Percentiles rank a stretch among this genome's conserved stretches.
Evolutionary conservation across 2,888 invertebrate genomes (phyloP).

Genomic region (Sinohyriopsis cumingii): DNA sequence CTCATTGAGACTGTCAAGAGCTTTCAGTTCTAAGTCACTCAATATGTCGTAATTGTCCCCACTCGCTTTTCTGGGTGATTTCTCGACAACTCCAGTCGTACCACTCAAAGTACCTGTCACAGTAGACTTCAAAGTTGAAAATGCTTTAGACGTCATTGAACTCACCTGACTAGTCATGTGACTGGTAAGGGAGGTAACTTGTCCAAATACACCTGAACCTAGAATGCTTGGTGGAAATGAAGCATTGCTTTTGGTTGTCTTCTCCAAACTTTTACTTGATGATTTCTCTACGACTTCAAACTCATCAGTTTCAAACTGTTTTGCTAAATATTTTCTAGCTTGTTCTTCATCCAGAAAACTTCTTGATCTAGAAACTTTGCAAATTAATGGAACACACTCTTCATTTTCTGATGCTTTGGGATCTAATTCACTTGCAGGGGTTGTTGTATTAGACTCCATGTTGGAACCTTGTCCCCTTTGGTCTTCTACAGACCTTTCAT

Average conservation of each 20-base stretch:
- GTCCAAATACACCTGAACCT: slow-evolving; percentile 16
- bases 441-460: no score
- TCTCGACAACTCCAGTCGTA: no score
- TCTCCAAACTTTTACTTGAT: not conserved
- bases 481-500: no score
- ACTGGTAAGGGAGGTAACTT: slow-evolving; percentile 19
- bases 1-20: no score
- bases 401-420: no score
- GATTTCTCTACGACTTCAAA: slow-evolving; percentile 3
- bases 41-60: no score
- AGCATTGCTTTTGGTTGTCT: slow-evolving; percentile 1
- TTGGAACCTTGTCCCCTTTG: no score
- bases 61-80: no score
- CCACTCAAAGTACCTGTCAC: no score
- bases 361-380: slow-evolving; percentile 26
- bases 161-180: slow-evolving; percentile 34
- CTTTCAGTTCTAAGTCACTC: no score
- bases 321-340: slow-evolving; percentile 83
- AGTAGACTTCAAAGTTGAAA: slow-evolving; percentile 10
- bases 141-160: slow-evolving; percentile 59
- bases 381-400: no score
- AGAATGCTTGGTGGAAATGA: slow-evolving; percentile 10
- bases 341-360: slow-evolving; percentile 84
- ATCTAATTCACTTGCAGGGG: no score
- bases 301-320: slow-evolving; percentile 74